Evolutionary conservation across 2,888 invertebrate species (phyloP).

Genomic region (Melipona beecheii): DNA sequence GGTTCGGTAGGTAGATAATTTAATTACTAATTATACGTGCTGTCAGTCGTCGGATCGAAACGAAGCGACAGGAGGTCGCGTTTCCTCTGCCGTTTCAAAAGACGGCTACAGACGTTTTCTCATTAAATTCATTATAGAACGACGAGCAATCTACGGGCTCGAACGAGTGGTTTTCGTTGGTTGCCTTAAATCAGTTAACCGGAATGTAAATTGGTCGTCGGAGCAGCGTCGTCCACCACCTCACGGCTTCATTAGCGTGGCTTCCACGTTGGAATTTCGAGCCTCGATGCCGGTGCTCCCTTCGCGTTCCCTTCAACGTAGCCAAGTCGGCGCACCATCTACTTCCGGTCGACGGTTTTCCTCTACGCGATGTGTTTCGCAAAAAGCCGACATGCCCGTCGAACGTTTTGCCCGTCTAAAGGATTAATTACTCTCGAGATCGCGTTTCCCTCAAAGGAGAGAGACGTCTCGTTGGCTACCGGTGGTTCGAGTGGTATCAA

Average conservation of each 20-base stretch:
- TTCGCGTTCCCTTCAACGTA: not conserved
- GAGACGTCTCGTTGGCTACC: conserved; percentile 1
- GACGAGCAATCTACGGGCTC: conserved; percentile 50
- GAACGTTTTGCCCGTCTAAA: conserved; percentile 12
- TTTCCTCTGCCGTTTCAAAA: conserved; percentile 36
- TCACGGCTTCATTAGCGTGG: conserved; percentile 54
- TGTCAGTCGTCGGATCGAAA: conserved; percentile 41
- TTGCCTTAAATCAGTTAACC: conserved; percentile 56
- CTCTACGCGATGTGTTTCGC: not conserved
- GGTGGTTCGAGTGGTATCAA: conserved; percentile 17
- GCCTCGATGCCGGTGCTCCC: not conserved
- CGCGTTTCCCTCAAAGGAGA: conserved; percentile 4
- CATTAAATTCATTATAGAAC: conserved; percentile 68
- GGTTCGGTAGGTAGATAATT: conserved; percentile 33
- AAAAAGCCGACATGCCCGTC: not conserved
- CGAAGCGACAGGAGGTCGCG: conserved; percentile 21
- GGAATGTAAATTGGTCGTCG: conserved; percentile 62
- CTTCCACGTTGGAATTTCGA: conserved; percentile 46
- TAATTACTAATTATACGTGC: conserved; percentile 57
- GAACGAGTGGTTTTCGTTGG: conserved; percentile 50
- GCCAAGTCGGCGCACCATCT: conserved; percentile 21
- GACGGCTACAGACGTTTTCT: conserved; percentile 56
- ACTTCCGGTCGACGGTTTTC: conserved; percentile 54
- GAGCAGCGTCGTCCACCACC: conserved; percentile 37
- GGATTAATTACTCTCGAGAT: conserved; percentile 52